Conservation (phyloP, 2,113 vertebrate species). For the Syrrhaptes paradoxus region DNA sequence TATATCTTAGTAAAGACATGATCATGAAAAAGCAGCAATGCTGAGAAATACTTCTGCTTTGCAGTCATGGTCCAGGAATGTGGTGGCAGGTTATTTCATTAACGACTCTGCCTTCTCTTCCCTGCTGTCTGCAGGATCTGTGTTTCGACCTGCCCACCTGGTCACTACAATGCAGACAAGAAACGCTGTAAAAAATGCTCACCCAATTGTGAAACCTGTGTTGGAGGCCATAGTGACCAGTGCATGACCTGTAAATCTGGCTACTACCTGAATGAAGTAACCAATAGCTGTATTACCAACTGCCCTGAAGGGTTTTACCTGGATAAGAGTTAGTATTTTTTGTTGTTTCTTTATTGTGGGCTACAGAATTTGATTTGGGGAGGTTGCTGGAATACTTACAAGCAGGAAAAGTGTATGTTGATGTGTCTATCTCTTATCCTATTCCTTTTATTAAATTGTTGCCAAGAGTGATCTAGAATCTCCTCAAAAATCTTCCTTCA, state of each 20-base stretch:
- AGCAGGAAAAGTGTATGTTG: neutral
- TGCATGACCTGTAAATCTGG: conserved; percentile 91
- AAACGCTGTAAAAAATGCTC: conserved; percentile 97
- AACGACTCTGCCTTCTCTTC: conserved; percentile 33
- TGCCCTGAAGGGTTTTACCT: conserved; percentile 90
- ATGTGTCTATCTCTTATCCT: neutral
- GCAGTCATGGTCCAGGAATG: conserved; percentile 28
- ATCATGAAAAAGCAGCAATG: neutral
- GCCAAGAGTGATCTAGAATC: neutral
- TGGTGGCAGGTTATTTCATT: conserved; percentile 43
- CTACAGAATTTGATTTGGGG: neutral
- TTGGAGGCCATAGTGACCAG: conserved; percentile 91
- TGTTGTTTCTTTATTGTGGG: neutral
- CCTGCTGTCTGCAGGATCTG: conserved; percentile 83
- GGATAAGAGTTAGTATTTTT: conserved; percentile 82
- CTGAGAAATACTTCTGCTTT: conserved; percentile 30
- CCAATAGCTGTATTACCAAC: conserved; percentile 84
- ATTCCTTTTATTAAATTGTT: neutral
- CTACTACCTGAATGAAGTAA: conserved; percentile 90
- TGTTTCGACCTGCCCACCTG: conserved; percentile 91
- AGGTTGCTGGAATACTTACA: neutral
- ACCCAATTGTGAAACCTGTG: conserved; percentile 89
- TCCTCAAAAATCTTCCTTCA: neutral
- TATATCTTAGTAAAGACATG: neutral
- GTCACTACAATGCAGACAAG: conserved; percentile 93